A percentile compares a stretch with the other conserved stretches of the same genome.
These are phyloP conservation scores for Chymomyza fuscimana DNA, from an alignment of 2,888 invertebrate genomes.

Conservation along the genomic window DNA sequence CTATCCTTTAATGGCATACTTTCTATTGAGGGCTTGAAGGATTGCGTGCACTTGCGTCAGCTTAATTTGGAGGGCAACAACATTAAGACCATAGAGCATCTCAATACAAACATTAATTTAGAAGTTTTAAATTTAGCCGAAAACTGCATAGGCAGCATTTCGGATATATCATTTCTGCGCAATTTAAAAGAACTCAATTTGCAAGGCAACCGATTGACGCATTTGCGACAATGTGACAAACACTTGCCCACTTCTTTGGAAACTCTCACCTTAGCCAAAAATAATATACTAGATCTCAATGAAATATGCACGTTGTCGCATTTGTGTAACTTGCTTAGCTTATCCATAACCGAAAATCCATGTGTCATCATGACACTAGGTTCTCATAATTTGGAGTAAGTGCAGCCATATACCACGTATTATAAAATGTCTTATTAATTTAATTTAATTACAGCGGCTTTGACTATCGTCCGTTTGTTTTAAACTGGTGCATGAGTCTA, in stretches of 20 bases:
- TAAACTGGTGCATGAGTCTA: constrained; percentile 95
- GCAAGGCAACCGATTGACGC: constrained; percentile 91
- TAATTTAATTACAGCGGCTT: constrained; percentile 85
- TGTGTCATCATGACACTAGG: constrained; percentile 90
- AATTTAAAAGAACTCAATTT: constrained; percentile 91
- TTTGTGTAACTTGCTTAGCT: constrained; percentile 87
- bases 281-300: constrained; percentile 91
- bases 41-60: constrained; percentile 88
- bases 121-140: constrained; percentile 93
- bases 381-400: constrained; percentile 83
- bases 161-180: constrained; percentile 91
- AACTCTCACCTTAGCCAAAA: constrained; percentile 89
- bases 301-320: constrained; percentile 91
- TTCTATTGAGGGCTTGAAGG: constrained; percentile 93
- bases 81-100: constrained; percentile 94
- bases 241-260: constrained; percentile 89
- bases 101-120: constrained; percentile 89
- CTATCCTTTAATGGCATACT: constrained; percentile 93
- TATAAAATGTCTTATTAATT: neutral
- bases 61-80: constrained; percentile 93
- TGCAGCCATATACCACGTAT: constrained; percentile 1
- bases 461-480: constrained; percentile 94
- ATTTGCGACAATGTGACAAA: constrained; percentile 89
- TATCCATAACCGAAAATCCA: constrained; percentile 93
- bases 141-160: constrained; percentile 91